These are phyloP conservation scores for Lethenteron camtschaticum DNA, from an alignment of 2,113 vertebrate genomes.

Conservation along the genomic window DNA sequence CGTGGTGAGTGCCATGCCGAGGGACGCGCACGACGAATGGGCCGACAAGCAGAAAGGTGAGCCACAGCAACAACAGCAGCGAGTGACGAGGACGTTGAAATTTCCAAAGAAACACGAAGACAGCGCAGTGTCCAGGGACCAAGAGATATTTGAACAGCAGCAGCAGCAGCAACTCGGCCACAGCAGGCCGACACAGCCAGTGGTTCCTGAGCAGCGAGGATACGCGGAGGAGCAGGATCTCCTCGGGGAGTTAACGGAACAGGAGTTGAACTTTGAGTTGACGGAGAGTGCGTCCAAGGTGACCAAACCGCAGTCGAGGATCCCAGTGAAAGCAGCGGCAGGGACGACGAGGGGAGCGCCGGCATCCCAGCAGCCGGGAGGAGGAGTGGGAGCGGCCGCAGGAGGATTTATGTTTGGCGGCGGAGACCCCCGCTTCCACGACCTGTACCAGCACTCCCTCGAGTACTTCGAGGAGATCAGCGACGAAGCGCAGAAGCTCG, in stretches of 20 bases:
- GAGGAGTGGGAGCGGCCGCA: slow-evolving; percentile 41
- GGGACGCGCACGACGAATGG: not conserved
- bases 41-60: too few species aligned
- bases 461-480: slow-evolving; percentile 89
- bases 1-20: slow-evolving; percentile 5
- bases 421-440: slow-evolving; percentile 28
- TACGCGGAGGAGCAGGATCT: not conserved
- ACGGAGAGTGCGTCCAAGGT: slow-evolving; percentile 18
- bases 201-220: slow-evolving; percentile 1
- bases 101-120: too few species aligned
- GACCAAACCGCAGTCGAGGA: slow-evolving; percentile 39
- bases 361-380: slow-evolving; percentile 17
- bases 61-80: too few species aligned
- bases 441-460: slow-evolving; percentile 46
- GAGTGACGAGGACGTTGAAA: too few species aligned
- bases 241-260: not conserved
- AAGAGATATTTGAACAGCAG: too few species aligned
- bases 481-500: slow-evolving; percentile 74
- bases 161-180: not conserved
- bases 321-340: slow-evolving; percentile 55
- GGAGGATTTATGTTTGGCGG: too few species aligned
- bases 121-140: too few species aligned
- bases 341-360: slow-evolving; percentile 15
- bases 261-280: too few species aligned
- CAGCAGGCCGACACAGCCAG: not conserved